A percentile compares a stretch with the other conserved stretches of the same genome.
phyloP scores from a whole-genome alignment of 2,888 invertebrate species.

The Taenaris catops region DNA sequence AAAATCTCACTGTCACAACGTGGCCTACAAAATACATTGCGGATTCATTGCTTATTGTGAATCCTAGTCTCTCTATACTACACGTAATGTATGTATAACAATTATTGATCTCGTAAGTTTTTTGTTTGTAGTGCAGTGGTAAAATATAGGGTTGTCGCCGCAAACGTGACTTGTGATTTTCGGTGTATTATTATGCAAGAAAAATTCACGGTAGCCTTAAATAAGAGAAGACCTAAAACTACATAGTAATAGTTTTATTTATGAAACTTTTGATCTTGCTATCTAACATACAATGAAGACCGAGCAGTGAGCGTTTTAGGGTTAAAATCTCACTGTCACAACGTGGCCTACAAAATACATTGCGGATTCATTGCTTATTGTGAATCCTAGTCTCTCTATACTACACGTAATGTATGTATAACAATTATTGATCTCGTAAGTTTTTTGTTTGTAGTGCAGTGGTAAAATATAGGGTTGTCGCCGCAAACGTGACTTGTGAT shows the following conservation, averaged over 20 bases:
- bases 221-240: not conserved
- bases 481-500: constrained; percentile 69
- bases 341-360: constrained; percentile 30
- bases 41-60: constrained; percentile 11
- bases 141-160: constrained; percentile 72
- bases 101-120: no score
- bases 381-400: not conserved
- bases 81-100: no score
- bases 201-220: constrained; percentile 13
- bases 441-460: constrained; percentile 26
- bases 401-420: no score
- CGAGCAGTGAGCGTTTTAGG: constrained; percentile 42
- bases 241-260: no score
- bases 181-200: constrained; percentile 37
- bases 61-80: not conserved
- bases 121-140: constrained; percentile 29
- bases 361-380: constrained; percentile 23
- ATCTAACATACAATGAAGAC: constrained; percentile 64
- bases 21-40: constrained; percentile 32
- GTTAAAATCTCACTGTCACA: constrained; percentile 25
- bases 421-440: no score
- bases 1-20: constrained; percentile 21
- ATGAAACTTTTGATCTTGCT: constrained; percentile 62
- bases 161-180: constrained; percentile 68
- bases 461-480: constrained; percentile 67